Base-by-base conservation (phyloP, 2,888 invertebrate species). In the Ophion slaviceki region DNA sequence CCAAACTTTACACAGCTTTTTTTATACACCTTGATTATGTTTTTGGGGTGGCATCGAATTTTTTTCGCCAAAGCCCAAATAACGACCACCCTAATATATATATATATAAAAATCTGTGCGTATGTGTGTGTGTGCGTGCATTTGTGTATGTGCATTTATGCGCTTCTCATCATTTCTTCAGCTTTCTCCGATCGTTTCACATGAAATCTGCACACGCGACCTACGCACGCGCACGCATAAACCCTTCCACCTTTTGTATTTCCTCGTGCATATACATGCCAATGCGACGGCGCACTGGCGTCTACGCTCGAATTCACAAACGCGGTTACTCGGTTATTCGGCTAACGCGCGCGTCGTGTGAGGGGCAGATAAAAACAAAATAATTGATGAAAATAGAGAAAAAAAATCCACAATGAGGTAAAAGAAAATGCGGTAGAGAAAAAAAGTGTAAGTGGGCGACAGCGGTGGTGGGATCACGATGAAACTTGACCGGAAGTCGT, bases 241-340 rank as follows among this genome's bases (percentile, higher is more conserved):
- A 45, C 61, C 45, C 75, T 57, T 53, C 61, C 45, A n/a, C 67
- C 68, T 64, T 67, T 64, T 82, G 84, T 83, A 86, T 86, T 86
- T 85, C 82, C 82, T 81, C 28, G 76, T 62, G 81, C 8, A 40
- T 40, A 40, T 40, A 40, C 4, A 7, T 36, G 8, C 7, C 8
- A 40, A 40, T 79, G 87, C 84, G 87, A 47, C 87, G n/a, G n/a
- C 86, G 79, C 87, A 87, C 88, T 84, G 87, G 87, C 47, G 47
- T 47, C 47, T 87, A 87, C 87, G 89, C 88, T 89, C 89, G 88
- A 87, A 84, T 88, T 86, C 88, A 86, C 87, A 47, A 70, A 6
- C 57, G 77, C 78, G 89, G 90, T 90, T 89, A 90, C 88, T 90
- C 89, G 90, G 89, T 90, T 90, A 90, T 89, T 90, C 90, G 90